These are phyloP conservation scores for Oceanodroma tethys DNA, from an alignment of 2,113 vertebrate species.

Conservation along the genomic window DNA sequence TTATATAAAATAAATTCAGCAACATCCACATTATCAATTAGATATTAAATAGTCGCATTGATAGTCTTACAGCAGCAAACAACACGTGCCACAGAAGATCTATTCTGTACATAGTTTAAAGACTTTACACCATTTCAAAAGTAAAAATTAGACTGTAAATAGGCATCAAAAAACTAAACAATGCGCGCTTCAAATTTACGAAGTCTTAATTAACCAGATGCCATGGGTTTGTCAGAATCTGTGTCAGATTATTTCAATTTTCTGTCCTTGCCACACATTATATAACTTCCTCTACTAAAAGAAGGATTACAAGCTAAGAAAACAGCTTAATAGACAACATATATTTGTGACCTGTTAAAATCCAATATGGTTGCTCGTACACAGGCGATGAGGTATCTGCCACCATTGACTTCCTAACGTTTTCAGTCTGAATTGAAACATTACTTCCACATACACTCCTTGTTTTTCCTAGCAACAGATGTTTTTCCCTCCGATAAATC, in stretches of 20 bases:
- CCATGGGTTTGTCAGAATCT: neutral
- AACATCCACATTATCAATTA: neutral
- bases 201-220: neutral
- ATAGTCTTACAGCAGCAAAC: neutral
- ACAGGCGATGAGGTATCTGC: neutral
- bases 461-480: neutral
- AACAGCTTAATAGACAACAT: neutral
- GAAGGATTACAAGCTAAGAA: neutral
- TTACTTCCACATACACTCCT: neutral
- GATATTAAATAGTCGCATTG: neutral
- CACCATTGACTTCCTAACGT: neutral
- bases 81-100: neutral
- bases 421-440: neutral
- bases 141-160: neutral
- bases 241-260: neutral
- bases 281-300: neutral
- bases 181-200: rapidly evolving
- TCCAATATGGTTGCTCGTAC: neutral
- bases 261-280: neutral
- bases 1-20: neutral
- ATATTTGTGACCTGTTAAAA: neutral
- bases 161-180: neutral
- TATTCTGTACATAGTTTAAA: neutral
- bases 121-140: neutral
- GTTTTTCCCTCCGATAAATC: neutral